Conservation (phyloP, 2,888 invertebrate species). For the Gibbula magus region DNA sequence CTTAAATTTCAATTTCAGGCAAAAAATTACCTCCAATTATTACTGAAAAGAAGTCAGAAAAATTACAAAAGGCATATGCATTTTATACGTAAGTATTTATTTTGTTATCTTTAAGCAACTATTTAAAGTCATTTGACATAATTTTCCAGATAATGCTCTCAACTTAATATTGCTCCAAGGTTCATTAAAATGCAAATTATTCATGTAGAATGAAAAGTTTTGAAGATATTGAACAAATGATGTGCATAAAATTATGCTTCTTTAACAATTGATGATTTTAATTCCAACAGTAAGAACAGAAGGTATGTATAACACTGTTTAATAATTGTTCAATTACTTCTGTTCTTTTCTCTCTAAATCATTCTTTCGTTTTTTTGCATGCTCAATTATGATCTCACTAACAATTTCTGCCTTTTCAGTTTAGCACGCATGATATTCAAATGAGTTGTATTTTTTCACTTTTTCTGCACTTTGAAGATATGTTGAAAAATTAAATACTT, state of each 20-base stretch:
- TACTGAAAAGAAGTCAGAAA: background rate
- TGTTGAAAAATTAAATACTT: no score
- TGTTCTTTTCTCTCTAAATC: background rate
- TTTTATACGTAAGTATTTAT: background rate
- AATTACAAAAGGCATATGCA: background rate
- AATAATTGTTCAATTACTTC: background rate
- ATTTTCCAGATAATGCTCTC: no score
- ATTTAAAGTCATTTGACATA: no score
- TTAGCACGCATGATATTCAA: background rate
- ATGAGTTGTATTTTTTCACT: background rate
- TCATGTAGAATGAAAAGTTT: no score
- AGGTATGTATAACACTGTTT: background rate
- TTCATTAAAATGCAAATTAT: no score
- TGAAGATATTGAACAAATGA: no score
- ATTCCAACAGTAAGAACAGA: background rate
- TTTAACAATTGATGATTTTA: background rate
- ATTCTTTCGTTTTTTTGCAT: background rate
- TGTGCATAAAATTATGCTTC: no score
- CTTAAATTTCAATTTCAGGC: background rate
- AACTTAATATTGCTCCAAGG: no score
- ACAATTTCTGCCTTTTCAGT: no score
- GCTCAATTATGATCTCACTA: no score
- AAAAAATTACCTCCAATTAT: background rate
- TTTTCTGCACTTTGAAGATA: background rate
- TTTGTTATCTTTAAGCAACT: background rate